Base-by-base conservation (phyloP, 2,797 vertebrate genomes). In the Malacoraja senta region DNA sequence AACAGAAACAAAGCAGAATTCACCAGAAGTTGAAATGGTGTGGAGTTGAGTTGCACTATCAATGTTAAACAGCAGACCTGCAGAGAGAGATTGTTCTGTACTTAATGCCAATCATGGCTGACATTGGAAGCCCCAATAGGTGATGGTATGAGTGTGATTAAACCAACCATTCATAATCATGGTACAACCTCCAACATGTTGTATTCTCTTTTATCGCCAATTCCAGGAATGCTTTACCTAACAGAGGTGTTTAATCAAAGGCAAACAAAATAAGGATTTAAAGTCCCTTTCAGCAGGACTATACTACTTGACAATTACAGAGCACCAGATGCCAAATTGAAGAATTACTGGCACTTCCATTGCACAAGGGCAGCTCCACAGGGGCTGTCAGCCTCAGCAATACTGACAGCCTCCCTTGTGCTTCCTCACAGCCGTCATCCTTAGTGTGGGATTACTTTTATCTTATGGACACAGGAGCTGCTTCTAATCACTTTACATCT, bases 321-420 rank as follows among this genome's bases (percentile, higher is more conserved):
- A 92, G 90, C 90, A 96, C 96, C 97, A 97, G 96, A 96, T 97
- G 97, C 96, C 96, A 95, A 94, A 93, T 96, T 96, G 96, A 96
- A 94, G 95, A 96, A 96, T 95, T 96, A 96, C 96, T 96, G 96
- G 95, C 94, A 93, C 93, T 94, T 95, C 90, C 94, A 94, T 95
- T 96, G 96, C 96, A 96, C 38, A 74, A 92, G 90, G 90, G 90
- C 90, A 92, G 71, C 90, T 92, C 90, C 44, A 26, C 95, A 95
- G 95, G 94, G 94, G 96, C 96, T 93, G 95, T 95, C 96, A 94
- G 96, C 95, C 95, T 95, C 95, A 94, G 94, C 88, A 94, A 94
- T 95, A 95, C 95, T 95, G 95, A 94, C 95, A 94, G 94, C 94
- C 95, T 96, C 96, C 96, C 95, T 38, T 93, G 94, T 95, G 96